Conservation (phyloP, 37 sponge, comb jelly and placozoan genomes). For the Aplysina aerophoba region DNA sequence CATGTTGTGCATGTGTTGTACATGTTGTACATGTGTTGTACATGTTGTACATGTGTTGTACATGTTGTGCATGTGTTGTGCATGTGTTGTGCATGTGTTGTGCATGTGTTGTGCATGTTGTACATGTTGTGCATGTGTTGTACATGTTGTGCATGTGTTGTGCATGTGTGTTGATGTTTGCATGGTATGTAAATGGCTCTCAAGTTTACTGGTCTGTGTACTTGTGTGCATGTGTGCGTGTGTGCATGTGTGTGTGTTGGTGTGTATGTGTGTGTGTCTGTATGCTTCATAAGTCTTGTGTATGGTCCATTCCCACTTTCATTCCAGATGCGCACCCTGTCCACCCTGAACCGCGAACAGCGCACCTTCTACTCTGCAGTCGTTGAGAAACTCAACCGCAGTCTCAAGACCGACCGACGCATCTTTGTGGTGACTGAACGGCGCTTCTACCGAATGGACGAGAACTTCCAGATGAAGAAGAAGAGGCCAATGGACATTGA, state of each 20-base stretch:
- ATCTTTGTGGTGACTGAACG: slow-evolving; percentile 64
- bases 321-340: slow-evolving; percentile 54
- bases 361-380: slow-evolving; percentile 53
- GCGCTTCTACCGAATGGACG: slow-evolving; percentile 66
- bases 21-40: no score
- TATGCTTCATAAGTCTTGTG: not conserved
- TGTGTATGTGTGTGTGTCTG: no score
- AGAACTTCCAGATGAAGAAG: slow-evolving; percentile 50
- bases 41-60: no score
- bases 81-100: no score
- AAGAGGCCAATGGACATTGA: slow-evolving; percentile 49
- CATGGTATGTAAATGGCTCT: not conserved
- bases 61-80: no score
- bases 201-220: slow-evolving; percentile 18
- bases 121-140: no score
- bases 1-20: no score
- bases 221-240: slow-evolving; percentile 2
- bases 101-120: no score
- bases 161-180: no score
- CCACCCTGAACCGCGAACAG: slow-evolving; percentile 47
- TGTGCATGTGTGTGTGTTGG: not conserved
- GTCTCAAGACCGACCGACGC: slow-evolving; percentile 40
- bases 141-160: no score
- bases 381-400: slow-evolving; percentile 65
- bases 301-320: not conserved